phyloP scores from a whole-genome alignment of 2,888 invertebrate genomes.

The Oscheius sp. region DNA sequence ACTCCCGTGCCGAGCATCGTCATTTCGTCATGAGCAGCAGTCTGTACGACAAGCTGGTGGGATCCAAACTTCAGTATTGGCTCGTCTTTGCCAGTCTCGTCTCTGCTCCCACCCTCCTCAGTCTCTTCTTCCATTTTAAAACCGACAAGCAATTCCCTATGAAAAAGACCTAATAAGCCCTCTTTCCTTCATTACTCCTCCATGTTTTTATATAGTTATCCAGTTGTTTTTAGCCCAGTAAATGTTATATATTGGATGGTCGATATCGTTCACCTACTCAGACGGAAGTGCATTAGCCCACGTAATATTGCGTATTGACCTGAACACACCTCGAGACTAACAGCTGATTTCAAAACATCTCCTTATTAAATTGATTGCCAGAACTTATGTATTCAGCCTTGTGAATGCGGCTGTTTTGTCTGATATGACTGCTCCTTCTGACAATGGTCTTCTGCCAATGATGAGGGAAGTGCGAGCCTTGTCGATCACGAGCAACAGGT shows the following conservation, averaged over 20 bases:
- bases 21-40: not conserved
- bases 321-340: not conserved
- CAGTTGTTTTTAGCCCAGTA: not conserved
- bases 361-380: not conserved
- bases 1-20: not conserved
- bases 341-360: conserved; percentile 12
- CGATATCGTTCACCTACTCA: not conserved
- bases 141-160: conserved; percentile 5
- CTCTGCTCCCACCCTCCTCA: not conserved
- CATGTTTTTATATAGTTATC: not conserved
- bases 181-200: not conserved
- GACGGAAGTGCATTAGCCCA: not conserved
- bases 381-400: not conserved
- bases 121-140: not conserved
- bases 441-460: not conserved
- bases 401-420: not conserved
- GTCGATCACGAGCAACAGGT: conserved; percentile 28
- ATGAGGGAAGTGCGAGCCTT: conserved; percentile 15
- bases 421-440: not conserved
- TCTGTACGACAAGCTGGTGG: not conserved
- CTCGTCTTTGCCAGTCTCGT: not conserved
- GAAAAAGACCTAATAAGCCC: not conserved
- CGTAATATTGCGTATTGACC: not conserved
- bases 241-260: not conserved
- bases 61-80: not conserved